Percentiles rank a stretch among this genome's conserved stretches.
Evolutionary conservation across 2,797 vertebrate genomes (phyloP).

Genomic region (Pseudochirops cupreus): DNA sequence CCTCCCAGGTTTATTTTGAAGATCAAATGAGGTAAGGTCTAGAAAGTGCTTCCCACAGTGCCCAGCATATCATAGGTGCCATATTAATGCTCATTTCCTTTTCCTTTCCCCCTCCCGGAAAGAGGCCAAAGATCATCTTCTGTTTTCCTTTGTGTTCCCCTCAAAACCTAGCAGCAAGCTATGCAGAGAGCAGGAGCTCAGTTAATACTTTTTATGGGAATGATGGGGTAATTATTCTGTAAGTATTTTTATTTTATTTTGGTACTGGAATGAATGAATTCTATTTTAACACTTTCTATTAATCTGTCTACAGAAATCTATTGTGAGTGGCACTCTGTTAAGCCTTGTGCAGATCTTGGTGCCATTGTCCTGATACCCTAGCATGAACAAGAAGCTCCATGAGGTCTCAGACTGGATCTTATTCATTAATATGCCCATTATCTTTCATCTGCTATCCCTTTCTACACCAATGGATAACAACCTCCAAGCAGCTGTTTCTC

Average conservation of each 20-base stretch:
- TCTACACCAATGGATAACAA: neutral
- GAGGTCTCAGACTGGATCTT: neutral
- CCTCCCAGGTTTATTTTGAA: neutral
- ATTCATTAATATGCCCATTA: neutral
- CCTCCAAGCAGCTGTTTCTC: neutral
- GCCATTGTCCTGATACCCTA: neutral
- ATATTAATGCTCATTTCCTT: neutral
- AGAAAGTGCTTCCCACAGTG: neutral
- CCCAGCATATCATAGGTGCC: neutral
- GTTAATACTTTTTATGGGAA: neutral
- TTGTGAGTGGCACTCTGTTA: neutral
- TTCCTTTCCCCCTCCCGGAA: neutral
- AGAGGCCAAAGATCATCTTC: neutral
- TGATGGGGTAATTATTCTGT: neutral
- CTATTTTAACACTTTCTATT: neutral
- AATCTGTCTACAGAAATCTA: neutral
- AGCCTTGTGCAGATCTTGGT: neutral
- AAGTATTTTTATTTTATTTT: neutral
- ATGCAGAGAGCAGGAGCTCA: neutral
- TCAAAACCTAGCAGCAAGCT: neutral
- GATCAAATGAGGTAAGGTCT: neutral
- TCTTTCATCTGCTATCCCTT: neutral
- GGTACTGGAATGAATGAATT: neutral
- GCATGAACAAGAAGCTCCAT: neutral
- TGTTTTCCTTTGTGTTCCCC: neutral